These are phyloP conservation scores for Calonectris borealis DNA, from an alignment of 2,113 vertebrate genomes.

Conservation along the genomic window DNA sequence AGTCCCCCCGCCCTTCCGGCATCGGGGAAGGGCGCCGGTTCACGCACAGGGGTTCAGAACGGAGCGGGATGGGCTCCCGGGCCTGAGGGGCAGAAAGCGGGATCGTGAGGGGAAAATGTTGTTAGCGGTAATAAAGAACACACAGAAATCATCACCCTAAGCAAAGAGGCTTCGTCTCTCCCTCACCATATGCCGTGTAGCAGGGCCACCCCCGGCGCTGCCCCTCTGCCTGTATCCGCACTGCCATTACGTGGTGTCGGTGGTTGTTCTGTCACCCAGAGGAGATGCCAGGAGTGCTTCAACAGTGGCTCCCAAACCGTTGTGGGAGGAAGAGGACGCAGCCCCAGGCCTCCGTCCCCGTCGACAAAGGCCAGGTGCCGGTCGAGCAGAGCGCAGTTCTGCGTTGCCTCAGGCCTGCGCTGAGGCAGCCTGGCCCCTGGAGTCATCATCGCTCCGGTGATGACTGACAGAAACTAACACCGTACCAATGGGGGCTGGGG, in stretches of 20 bases:
- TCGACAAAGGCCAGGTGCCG: not conserved
- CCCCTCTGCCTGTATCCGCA: fast-evolving
- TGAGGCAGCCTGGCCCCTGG: not conserved
- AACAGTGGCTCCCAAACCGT: fast-evolving
- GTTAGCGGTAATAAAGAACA: not conserved
- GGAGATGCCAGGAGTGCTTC: not conserved
- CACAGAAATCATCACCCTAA: fast-evolving
- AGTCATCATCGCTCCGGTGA: fast-evolving
- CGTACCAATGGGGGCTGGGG: fast-evolving
- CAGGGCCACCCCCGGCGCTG: not conserved
- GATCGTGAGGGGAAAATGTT: not conserved
- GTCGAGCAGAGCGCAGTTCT: fast-evolving
- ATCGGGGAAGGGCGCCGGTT: not conserved
- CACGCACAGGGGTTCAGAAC: fast-evolving
- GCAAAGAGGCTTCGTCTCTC: fast-evolving
- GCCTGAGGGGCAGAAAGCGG: fast-evolving
- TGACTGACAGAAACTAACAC: fast-evolving
- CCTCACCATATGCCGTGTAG: fast-evolving
- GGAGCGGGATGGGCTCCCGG: not conserved
- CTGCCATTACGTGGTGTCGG: fast-evolving
- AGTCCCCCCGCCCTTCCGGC: too few species aligned
- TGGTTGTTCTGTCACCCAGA: fast-evolving
- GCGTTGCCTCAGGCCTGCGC: not conserved
- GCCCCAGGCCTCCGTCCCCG: not conserved
- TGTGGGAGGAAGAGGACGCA: fast-evolving